Conservation (phyloP, 2,113 vertebrate species). For the Philantomba maxwellii region DNA sequence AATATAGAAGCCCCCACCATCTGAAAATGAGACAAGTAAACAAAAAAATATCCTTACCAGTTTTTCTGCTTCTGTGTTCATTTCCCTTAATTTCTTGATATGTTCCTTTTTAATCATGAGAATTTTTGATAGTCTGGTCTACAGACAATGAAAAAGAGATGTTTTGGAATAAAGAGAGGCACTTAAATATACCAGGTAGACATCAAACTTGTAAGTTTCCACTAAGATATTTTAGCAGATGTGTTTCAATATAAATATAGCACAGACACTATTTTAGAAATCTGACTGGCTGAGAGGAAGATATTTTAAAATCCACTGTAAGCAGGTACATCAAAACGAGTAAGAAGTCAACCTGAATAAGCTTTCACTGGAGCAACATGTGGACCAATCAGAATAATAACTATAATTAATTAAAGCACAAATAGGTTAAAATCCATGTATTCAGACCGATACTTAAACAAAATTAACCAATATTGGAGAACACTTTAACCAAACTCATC, state of each 20-base stretch:
- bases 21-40: conserved; percentile 42
- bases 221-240: conserved; percentile 38
- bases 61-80: conserved; percentile 99
- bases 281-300: background rate
- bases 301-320: conserved; percentile 12
- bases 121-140: conserved; percentile 98
- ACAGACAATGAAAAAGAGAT: conserved; percentile 59
- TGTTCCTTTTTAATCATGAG: conserved; percentile 99
- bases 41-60: conserved; percentile 83
- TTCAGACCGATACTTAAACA: background rate
- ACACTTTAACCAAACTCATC: background rate
- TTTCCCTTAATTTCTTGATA: conserved; percentile 96
- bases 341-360: background rate
- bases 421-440: background rate
- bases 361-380: background rate
- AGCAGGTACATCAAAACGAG: background rate
- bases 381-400: background rate
- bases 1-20: background rate
- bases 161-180: conserved; percentile 61
- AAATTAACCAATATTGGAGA: background rate
- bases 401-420: background rate
- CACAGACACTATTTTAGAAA: background rate
- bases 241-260: conserved; percentile 2
- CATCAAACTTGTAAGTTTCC: conserved; percentile 38
- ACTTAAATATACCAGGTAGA: conserved; percentile 29